These are phyloP conservation scores for Phytoseiulus persimilis DNA, from an alignment of 2,888 invertebrate species.

Conservation along the genomic window DNA sequence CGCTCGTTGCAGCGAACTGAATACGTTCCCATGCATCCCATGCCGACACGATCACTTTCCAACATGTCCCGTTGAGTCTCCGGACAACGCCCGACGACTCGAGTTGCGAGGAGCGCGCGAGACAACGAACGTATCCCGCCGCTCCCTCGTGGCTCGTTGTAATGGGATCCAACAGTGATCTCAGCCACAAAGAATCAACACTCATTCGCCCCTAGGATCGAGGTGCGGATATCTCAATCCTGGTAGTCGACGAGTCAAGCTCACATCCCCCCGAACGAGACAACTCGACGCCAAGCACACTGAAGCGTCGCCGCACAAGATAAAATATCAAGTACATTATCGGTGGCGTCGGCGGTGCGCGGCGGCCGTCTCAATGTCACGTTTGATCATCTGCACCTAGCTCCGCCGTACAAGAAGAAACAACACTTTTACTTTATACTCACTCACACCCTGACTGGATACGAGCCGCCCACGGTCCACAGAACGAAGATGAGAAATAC, in stretches of 20 bases:
- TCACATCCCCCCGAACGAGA: neutral
- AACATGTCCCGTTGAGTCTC: no score
- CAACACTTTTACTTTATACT: slow-evolving; percentile 5
- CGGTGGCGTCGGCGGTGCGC: neutral
- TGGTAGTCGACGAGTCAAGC: neutral
- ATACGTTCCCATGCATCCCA: no score
- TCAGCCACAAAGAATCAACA: no score
- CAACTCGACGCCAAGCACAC: neutral
- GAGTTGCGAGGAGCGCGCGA: no score
- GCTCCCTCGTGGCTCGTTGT: no score
- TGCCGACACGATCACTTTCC: no score
- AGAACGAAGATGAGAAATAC: neutral
- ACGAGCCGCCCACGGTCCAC: neutral
- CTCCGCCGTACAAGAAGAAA: neutral
- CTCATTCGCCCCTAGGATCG: neutral
- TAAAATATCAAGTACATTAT: neutral
- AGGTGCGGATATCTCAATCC: neutral
- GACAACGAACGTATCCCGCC: no score
- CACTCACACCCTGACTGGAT: neutral
- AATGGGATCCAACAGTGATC: no score
- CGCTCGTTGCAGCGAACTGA: no score
- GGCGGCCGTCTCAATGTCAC: neutral
- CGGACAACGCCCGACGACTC: no score
- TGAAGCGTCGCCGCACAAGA: neutral
- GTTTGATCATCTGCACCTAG: neutral